phyloP scores from a whole-genome alignment of 1,140 invertebrate species.

The Heliothis subflexa region DNA sequence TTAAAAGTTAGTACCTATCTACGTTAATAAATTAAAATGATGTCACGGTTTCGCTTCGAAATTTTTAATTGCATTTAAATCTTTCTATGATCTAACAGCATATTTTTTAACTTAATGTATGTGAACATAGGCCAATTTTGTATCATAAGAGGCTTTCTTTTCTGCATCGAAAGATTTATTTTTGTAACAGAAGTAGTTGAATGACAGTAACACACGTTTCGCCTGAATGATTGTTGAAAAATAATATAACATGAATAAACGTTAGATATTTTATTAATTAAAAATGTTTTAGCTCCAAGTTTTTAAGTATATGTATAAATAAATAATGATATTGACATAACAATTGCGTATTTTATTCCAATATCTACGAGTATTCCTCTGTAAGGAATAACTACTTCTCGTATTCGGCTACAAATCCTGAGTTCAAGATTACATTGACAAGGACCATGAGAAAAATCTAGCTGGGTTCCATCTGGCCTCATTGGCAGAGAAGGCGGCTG shows the following conservation, averaged over 20 bases:
- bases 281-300: conserved; percentile 81
- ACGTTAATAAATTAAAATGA: not conserved
- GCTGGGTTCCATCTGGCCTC: too few relatives aligned
- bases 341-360: conserved; percentile 60
- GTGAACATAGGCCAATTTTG: conserved; percentile 39
- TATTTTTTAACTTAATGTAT: conserved; percentile 26
- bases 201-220: conserved; percentile 58
- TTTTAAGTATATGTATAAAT: conserved; percentile 80
- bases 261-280: conserved; percentile 77
- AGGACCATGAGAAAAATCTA: too few relatives aligned
- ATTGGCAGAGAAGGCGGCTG: too few relatives aligned
- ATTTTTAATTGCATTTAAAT: not conserved
- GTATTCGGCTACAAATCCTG: too few relatives aligned
- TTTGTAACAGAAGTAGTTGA: conserved; percentile 76
- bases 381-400: not conserved
- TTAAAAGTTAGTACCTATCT: too few relatives aligned
- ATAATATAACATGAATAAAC: conserved; percentile 73
- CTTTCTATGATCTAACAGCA: conserved; percentile 42
- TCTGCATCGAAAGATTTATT: conserved; percentile 73
- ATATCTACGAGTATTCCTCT: not conserved
- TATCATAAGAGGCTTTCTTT: conserved; percentile 43
- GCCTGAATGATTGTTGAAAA: conserved; percentile 72
- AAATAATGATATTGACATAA: conserved; percentile 70
- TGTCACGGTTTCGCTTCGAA: not conserved
- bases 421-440: too few relatives aligned